These are phyloP conservation scores for Synanceia verrucosa DNA, from an alignment of 2,797 vertebrate genomes.

Conservation along the genomic window DNA sequence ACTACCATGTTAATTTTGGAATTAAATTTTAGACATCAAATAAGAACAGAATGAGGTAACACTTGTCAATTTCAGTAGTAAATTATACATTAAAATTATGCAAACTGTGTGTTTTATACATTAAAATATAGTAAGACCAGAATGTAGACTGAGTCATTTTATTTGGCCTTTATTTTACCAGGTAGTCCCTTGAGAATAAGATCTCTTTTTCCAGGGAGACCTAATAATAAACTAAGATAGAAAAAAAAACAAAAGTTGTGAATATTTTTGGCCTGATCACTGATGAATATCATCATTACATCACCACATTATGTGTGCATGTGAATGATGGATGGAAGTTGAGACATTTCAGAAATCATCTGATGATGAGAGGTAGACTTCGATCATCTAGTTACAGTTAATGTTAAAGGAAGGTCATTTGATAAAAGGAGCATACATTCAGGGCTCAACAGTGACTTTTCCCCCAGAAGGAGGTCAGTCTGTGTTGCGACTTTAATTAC, in stretches of 20 bases:
- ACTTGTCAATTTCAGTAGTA: not conserved
- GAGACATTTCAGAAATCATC: not conserved
- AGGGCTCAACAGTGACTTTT: conserved; percentile 43
- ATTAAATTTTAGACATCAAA: not conserved
- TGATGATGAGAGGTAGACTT: conserved; percentile 16
- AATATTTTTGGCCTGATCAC: not conserved
- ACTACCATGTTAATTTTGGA: not conserved
- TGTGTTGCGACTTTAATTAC: not conserved
- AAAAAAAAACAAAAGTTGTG: not conserved
- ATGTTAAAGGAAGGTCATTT: conserved; percentile 21
- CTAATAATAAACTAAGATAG: not conserved
- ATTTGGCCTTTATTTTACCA: too few relatives aligned
- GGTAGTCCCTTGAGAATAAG: too few relatives aligned
- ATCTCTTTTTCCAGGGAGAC: too few relatives aligned
- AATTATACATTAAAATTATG: not conserved
- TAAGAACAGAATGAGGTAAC: not conserved
- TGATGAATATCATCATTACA: not conserved
- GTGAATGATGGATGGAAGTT: not conserved
- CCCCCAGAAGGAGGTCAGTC: not conserved
- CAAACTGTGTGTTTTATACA: not conserved
- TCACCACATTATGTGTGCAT: not conserved
- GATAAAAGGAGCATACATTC: conserved; percentile 31
- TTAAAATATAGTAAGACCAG: not conserved
- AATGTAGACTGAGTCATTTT: too few relatives aligned
- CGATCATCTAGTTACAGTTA: conserved; percentile 1